Base-by-base conservation (phyloP, 2,113 vertebrate species). In the Phaetusa simplex region DNA sequence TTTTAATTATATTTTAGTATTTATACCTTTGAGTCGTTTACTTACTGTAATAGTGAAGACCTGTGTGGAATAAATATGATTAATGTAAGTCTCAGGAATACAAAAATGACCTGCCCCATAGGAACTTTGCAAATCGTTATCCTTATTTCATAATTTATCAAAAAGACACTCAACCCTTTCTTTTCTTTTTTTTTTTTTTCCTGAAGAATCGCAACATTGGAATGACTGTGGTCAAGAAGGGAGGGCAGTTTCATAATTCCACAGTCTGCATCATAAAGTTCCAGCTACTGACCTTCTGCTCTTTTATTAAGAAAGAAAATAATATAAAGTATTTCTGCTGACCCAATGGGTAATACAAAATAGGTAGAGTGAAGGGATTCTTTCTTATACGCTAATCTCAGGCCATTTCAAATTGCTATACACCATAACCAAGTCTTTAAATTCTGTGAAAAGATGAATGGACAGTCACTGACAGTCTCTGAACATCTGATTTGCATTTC, bases 11-110 rank as follows among this genome's bases (percentile, higher is more conserved):
- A 2, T 64, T 82, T 74, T 76, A 26, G 34, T 55, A 66, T 86
- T 94, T 88, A 38, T 91, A 32, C 21, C 7, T 92, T 88, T 77
- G 30, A 65, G 23, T 34, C 72, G 30, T 82, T 92, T 88, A 70
- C 14, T 82, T 70, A 52, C 34, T 36, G 10, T 61, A 82, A 65
- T 52, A 80, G 9, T 34, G 8, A 82, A 67, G 15, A 52, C 21
- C 36, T 66, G 12, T 74, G 52, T 76, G 12, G n/a, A 93, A 55
- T 62, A 90, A 83, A 5, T 23, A 11, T 29, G 86, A 79, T 67
- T 71, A 66, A 58, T 23, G 26, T 62, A 86, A 90, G 58, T 49
- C 27, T 81, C 62, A 88, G 21, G 9, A 88, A 62, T 29, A 80
- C 6, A 69, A 66, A 70, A 45, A 53, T 4, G 0, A 70, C 20